Evolutionary conservation across 2,888 invertebrate species (phyloP).

Genomic region (Tenthredo livida): DNA sequence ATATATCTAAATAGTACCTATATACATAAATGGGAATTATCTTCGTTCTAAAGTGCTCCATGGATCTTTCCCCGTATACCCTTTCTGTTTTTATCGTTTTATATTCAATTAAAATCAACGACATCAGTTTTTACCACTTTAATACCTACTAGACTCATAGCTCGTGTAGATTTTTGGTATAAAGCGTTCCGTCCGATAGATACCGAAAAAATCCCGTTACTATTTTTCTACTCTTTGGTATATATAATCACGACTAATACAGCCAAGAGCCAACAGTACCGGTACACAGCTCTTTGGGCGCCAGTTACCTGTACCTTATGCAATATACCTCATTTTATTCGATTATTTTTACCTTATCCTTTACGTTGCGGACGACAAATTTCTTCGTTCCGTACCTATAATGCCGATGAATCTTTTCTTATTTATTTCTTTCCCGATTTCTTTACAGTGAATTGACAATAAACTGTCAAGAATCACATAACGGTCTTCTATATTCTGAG

Average conservation of each 20-base stretch:
- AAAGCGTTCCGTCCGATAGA: not conserved
- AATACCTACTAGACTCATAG: not conserved
- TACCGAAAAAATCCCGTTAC: not conserved
- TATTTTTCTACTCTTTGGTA: not conserved
- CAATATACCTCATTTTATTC: not conserved
- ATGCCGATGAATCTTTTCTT: not conserved
- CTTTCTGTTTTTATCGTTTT: not conserved
- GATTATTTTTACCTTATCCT: not conserved
- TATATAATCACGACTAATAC: not conserved
- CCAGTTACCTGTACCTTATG: not conserved
- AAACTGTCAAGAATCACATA: not conserved
- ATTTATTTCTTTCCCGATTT: not conserved
- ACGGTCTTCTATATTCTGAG: not conserved
- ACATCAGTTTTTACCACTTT: not conserved
- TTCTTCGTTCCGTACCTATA: not conserved
- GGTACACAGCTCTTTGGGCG: constrained; percentile 11
- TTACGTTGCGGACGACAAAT: not conserved
- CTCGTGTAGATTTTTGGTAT: not conserved
- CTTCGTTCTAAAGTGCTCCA: not conserved
- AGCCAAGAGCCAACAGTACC: not conserved
- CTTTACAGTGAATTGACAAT: not conserved
- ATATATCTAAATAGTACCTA: too few relatives aligned
- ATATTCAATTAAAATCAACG: not conserved
- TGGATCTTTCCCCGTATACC: not conserved
- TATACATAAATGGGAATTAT: not conserved